Evolutionary conservation across 2,888 invertebrate genomes (phyloP), one percentile per base, ranked within the genome.

Genomic region (Rotaria macrura): DNA sequence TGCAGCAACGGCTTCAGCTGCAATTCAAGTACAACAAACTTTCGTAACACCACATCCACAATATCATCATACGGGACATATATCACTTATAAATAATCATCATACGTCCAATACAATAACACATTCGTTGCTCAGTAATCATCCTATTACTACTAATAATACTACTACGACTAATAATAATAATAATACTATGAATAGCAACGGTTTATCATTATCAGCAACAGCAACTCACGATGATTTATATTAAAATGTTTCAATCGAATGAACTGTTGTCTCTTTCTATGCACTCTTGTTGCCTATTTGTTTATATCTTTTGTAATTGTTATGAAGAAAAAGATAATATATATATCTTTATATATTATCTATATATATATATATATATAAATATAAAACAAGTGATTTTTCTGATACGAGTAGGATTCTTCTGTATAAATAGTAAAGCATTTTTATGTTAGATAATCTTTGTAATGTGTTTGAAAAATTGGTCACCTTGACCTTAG

Each of bases 111-210:
- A 20, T 65, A 65, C 65, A 34, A 65, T 65, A 0, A 65, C 65
- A 65, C 65, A 65, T 65, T 65, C 65, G 14, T 34, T 65, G 65
- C 65, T 65, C 65, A 65, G 65, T 65, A 65, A n/a, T n/a, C n/a
- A n/a, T n/a, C n/a, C n/a, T n/a, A n/a, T n/a, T n/a, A n/a, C n/a
- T n/a, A n/a, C n/a, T n/a, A n/a, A n/a, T n/a, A n/a, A n/a, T n/a
- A n/a, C n/a, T n/a, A n/a, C n/a, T n/a, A n/a, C n/a, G n/a, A n/a
- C n/a, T n/a, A n/a, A 20, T 65, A 34, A 17, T 38, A 17, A 29
- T 29, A 65, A 34, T 65, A 29, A 34, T 65, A 34, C 4, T 34
- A 17, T 20, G 6, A 65, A 65, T 65, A 29, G 5, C 7, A 34
- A 65, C 34, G 17, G 34, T 65, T 65, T 34, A 20, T 65, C 65